Evolutionary conservation across 2,888 invertebrate species (phyloP).

Genomic region (Rhyacophila evoluta): DNA sequence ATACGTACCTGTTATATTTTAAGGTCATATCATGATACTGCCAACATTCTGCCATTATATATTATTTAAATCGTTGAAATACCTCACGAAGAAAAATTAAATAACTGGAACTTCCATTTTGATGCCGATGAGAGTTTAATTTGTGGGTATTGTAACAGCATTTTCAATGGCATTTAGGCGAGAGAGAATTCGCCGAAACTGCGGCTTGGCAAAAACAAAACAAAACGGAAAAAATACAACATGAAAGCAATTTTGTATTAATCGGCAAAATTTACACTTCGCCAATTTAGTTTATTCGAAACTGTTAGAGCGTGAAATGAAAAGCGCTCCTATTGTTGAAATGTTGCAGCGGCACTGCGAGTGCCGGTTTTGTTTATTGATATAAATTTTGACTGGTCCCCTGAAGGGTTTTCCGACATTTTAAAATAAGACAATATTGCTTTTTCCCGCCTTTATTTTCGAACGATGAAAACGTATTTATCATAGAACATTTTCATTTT

Average conservation of each 20-base stretch:
- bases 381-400: background rate
- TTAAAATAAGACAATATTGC: slow-evolving; percentile 20
- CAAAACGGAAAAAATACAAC: background rate
- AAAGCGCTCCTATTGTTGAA: slow-evolving; percentile 21
- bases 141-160: background rate
- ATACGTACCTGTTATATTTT: too few species aligned
- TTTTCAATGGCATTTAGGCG: slow-evolving; percentile 10
- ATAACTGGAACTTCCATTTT: background rate
- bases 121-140: background rate
- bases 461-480: background rate
- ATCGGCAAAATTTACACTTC: slow-evolving; percentile 50
- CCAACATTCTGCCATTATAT: too few species aligned
- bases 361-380: slow-evolving; percentile 5
- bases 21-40: too few species aligned
- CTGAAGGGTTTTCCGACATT: background rate
- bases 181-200: background rate
- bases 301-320: slow-evolving; percentile 44
- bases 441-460: background rate
- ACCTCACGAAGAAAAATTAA: background rate
- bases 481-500: too few species aligned
- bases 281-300: slow-evolving; percentile 47
- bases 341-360: background rate
- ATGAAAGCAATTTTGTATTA: slow-evolving; percentile 43
- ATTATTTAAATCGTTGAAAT: too few species aligned
- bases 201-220: slow-evolving; percentile 26